These are phyloP conservation scores for Tenebrio molitor DNA, from an alignment of 1,140 invertebrate genomes.

Conservation along the genomic window DNA sequence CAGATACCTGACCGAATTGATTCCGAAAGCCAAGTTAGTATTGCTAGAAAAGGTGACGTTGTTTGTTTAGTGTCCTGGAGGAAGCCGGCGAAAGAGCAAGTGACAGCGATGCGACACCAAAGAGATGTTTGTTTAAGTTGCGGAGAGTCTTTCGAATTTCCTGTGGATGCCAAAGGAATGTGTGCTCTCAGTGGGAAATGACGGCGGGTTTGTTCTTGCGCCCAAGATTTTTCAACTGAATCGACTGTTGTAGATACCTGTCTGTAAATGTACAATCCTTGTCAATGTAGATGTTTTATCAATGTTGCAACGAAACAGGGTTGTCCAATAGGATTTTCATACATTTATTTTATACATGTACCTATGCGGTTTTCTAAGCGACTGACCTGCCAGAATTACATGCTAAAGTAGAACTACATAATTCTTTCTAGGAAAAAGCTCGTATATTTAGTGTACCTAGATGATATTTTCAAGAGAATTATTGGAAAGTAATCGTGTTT, in stretches of 20 bases:
- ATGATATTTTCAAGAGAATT: no score
- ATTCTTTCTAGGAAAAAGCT: no score
- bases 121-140: slow-evolving; percentile 52
- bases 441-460: no score
- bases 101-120: slow-evolving; percentile 21
- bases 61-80: slow-evolving; percentile 60
- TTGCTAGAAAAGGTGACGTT: slow-evolving; percentile 46
- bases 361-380: no score
- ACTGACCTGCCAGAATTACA: no score
- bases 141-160: slow-evolving; percentile 53
- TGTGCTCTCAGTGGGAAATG: slow-evolving; percentile 44
- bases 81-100: slow-evolving; percentile 40
- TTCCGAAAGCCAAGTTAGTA: slow-evolving; percentile 43
- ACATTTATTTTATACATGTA: no score
- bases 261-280: slow-evolving; percentile 1
- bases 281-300: background rate
- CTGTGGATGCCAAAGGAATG: slow-evolving; percentile 12
- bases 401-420: no score
- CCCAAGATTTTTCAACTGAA: slow-evolving; percentile 22
- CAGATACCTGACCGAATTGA: slow-evolving; percentile 38
- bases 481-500: no score
- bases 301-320: no score
- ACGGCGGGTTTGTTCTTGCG: slow-evolving; percentile 35
- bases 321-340: no score
- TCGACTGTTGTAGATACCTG: slow-evolving; percentile 29